Evolutionary conservation across 2,113 vertebrate species (phyloP).

Genomic region (Neoarius graeffei): DNA sequence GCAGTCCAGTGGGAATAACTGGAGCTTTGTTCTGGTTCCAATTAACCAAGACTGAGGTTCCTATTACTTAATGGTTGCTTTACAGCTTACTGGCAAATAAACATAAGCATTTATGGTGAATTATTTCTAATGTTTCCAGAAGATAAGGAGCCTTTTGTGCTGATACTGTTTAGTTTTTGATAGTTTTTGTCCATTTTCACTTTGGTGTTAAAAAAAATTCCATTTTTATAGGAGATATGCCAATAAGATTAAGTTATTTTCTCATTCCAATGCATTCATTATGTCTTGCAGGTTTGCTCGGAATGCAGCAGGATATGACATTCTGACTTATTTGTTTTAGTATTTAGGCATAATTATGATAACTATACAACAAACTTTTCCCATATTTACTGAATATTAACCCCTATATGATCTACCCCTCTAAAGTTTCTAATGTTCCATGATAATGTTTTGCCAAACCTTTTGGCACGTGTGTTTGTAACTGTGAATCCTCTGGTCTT

Average conservation of each 20-base stretch:
- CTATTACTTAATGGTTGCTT: slow-evolving; percentile 28
- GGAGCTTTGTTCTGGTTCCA: slow-evolving; percentile 42
- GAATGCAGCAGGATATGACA: neutral
- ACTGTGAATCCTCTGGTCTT: neutral
- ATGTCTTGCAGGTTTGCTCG: neutral
- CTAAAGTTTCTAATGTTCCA: neutral
- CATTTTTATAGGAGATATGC: neutral
- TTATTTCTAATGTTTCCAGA: slow-evolving; percentile 1
- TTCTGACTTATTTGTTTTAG: neutral
- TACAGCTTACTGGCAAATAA: slow-evolving; percentile 22
- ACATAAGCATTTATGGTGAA: slow-evolving; percentile 4
- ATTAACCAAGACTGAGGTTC: slow-evolving; percentile 22
- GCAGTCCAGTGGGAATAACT: slow-evolving; percentile 32
- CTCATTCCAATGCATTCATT: neutral
- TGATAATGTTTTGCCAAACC: neutral
- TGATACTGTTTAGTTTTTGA: neutral
- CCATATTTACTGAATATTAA: neutral
- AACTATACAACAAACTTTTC: neutral
- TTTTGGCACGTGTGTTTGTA: neutral
- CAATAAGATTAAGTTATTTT: slow-evolving; percentile 1
- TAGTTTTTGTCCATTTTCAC: neutral
- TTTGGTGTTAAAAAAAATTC: neutral
- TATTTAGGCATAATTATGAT: neutral
- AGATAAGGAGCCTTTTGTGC: slow-evolving; percentile 15
- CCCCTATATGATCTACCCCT: too few species aligned